Percentiles rank a stretch among this genome's conserved stretches.
Conservation (phyloP, 2,888 invertebrate species). For the Thelaira solivaga region DNA sequence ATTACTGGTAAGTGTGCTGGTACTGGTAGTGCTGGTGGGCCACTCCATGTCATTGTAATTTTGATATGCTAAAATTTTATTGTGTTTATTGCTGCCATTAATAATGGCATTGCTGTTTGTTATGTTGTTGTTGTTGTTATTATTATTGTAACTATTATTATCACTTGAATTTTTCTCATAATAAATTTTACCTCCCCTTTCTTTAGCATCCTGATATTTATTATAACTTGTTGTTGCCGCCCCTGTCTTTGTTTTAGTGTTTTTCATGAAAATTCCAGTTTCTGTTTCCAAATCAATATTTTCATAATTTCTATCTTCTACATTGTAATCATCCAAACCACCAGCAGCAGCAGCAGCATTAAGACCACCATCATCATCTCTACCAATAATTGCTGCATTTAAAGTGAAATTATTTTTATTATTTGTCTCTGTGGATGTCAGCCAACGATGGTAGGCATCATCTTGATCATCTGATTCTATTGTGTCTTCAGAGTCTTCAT, state of each 20-base stretch:
- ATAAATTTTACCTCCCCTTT: background rate
- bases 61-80: slow-evolving; percentile 21
- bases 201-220: background rate
- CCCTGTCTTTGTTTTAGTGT: slow-evolving; percentile 57
- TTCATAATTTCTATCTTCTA: slow-evolving; percentile 65
- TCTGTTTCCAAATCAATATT: slow-evolving; percentile 62
- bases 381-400: slow-evolving; percentile 11
- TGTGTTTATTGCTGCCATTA: slow-evolving; percentile 37
- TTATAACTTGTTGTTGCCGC: background rate
- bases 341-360: background rate
- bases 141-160: slow-evolving; percentile 38
- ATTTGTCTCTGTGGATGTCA: slow-evolving; percentile 72
- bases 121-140: slow-evolving; percentile 44
- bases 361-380: background rate
- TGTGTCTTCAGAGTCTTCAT: slow-evolving; percentile 67
- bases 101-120: slow-evolving; percentile 61
- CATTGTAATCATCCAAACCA: slow-evolving; percentile 39
- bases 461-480: slow-evolving; percentile 67
- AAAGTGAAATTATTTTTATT: slow-evolving; percentile 54
- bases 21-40: slow-evolving; percentile 51
- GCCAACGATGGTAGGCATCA: slow-evolving; percentile 74
- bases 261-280: slow-evolving; percentile 60
- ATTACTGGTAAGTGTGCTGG: slow-evolving; percentile 28
- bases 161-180: slow-evolving; percentile 36
- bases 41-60: slow-evolving; percentile 62